Evolutionary conservation across 1,140 invertebrate species (phyloP).

Genomic region (Piezodorus guildinii): DNA sequence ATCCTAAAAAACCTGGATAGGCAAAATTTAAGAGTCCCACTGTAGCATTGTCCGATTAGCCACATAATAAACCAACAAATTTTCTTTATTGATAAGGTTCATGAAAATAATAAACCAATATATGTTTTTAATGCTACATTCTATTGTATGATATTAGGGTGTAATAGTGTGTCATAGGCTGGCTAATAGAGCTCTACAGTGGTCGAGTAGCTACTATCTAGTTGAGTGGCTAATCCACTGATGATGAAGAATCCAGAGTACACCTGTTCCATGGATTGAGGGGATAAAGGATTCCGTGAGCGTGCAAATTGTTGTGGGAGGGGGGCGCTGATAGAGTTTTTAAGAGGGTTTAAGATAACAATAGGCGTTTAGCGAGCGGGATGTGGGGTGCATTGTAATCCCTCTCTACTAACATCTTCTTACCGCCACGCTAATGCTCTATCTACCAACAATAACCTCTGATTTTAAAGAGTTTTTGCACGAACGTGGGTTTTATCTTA

Average conservation of each 20-base stretch:
- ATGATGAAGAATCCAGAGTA: neutral
- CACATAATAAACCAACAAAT: too few species aligned
- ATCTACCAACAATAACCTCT: neutral
- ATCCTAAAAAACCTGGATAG: too few species aligned
- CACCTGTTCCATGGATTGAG: neutral
- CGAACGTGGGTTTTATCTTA: neutral
- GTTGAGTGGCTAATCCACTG: neutral
- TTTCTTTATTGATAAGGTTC: too few species aligned
- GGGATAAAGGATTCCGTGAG: neutral
- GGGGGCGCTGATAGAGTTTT: neutral
- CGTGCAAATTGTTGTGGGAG: neutral
- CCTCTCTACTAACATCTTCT: neutral
- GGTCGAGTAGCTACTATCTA: too few species aligned
- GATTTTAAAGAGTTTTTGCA: neutral
- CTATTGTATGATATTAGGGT: too few species aligned
- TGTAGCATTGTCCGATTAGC: too few species aligned
- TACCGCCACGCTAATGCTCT: neutral
- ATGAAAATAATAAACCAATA: too few species aligned
- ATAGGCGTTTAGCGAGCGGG: neutral
- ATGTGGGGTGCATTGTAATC: neutral
- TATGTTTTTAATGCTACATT: too few species aligned
- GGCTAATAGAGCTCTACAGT: too few species aligned
- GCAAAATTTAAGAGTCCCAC: too few species aligned
- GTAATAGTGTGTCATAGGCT: too few species aligned
- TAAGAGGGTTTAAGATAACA: constrained; percentile 1